These are phyloP conservation scores for Aphelinus atriplicis DNA, from an alignment of 1,140 invertebrate genomes.

Conservation along the genomic window DNA sequence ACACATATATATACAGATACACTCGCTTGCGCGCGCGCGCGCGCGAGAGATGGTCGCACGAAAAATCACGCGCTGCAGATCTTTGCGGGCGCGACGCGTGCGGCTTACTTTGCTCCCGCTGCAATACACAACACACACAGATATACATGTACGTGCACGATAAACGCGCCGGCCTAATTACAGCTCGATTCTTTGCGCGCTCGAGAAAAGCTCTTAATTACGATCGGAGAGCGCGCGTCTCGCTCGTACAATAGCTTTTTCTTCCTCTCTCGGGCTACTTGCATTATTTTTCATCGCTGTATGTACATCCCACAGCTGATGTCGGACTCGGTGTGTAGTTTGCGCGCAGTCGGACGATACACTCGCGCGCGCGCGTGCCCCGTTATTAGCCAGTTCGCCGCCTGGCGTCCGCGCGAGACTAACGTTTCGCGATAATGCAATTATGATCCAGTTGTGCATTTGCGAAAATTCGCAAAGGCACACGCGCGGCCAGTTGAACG, in stretches of 20 bases:
- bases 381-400: no score
- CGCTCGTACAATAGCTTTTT: conserved; percentile 22
- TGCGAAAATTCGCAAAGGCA: no score
- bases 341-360: no score
- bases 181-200: conserved; percentile 21
- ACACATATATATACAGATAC: neutral
- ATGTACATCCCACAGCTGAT: no score
- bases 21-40: no score
- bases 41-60: neutral
- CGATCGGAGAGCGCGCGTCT: neutral
- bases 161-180: conserved; percentile 42
- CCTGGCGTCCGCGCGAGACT: no score
- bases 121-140: neutral
- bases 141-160: neutral
- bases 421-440: no score
- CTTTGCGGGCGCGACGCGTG: conserved; percentile 21
- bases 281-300: neutral
- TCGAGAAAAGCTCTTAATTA: conserved; percentile 51
- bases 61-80: conserved; percentile 10
- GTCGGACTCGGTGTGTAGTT: no score
- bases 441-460: no score
- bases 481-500: no score
- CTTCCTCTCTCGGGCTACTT: conserved; percentile 19
- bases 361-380: no score
- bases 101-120: conserved; percentile 23